These are phyloP conservation scores for Hipposideros larvatus DNA, from an alignment of 2,797 vertebrate species.

Conservation along the genomic window DNA sequence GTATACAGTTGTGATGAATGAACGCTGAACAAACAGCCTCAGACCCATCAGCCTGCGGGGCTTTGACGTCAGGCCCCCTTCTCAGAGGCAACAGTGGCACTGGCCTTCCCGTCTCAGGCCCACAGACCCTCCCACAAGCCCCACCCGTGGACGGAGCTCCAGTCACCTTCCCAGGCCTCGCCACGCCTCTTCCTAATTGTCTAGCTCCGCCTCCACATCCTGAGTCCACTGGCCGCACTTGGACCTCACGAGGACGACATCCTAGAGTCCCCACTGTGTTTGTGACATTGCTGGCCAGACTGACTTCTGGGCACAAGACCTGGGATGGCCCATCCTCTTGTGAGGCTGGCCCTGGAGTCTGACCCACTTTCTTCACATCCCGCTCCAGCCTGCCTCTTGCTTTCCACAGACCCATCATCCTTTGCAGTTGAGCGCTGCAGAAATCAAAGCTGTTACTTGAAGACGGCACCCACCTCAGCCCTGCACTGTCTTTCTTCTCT, in stretches of 20 bases:
- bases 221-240: neutral
- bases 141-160: neutral
- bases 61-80: neutral
- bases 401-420: neutral
- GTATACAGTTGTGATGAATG: neutral
- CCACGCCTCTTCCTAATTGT: neutral
- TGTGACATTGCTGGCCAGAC: too few species aligned
- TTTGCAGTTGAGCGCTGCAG: neutral
- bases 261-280: neutral
- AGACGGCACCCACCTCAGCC: neutral
- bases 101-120: neutral
- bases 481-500: neutral
- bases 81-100: neutral
- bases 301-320: neutral
- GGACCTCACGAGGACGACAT: neutral
- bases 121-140: neutral
- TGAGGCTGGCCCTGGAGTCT: neutral
- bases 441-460: neutral
- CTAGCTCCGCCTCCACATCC: neutral
- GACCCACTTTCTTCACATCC: neutral
- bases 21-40: neutral
- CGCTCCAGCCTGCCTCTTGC: neutral
- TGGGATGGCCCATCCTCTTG: neutral
- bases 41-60: neutral
- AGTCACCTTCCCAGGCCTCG: neutral